Evolutionary conservation across 2,888 invertebrate genomes (phyloP), one percentile per base, ranked within the genome.

Genomic region (Allophyes oxyacanthae): DNA sequence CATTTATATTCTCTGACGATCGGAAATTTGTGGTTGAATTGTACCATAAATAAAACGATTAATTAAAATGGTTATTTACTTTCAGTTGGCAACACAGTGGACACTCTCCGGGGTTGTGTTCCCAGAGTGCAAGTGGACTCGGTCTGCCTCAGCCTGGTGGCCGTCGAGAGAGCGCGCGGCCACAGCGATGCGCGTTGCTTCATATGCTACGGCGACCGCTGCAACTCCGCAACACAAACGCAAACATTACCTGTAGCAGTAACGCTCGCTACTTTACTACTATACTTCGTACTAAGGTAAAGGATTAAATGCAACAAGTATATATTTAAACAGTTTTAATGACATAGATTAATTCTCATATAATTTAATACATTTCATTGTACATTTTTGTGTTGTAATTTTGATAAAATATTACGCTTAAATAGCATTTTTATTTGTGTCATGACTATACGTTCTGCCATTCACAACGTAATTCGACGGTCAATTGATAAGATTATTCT

Each of bases 121-220:
- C 91, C 94, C 0, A 80, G 79, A 55, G 82, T 77, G 1, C 90
- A 92, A 63, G 85, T 91, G 6, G 94, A 94, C 71, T 89, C 90
- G 0, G 90, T 93, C 32, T 94, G 94, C 72, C 76, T 87, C 15
- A 88, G 85, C 13, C 78, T 94, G 3, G 83, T 83, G 0, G 90
- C 92, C 0, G 86, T 92, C 0, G 91, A 94, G 57, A 82, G 91
- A 67, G 90, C 93, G 7, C 83, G 94, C 49, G 90, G 92, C 0
- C 94, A 94, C 75, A 92, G 91, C 64, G 89, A 93, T 77, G 93
- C 91, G 0, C 85, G 89, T n/a, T 94, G 94, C 68, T 87, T 78
- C 54, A 81, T 87, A 40, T 94, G 94, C 78, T 77, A 83, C 30
- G 83, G 90, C 33, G 84, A 94, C 71, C 83, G 90, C 65, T 94